A percentile compares a stretch with the other conserved stretches of the same genome.
These are phyloP conservation scores for Margarornis squamiger DNA, from an alignment of 2,797 vertebrate species.

Conservation along the genomic window DNA sequence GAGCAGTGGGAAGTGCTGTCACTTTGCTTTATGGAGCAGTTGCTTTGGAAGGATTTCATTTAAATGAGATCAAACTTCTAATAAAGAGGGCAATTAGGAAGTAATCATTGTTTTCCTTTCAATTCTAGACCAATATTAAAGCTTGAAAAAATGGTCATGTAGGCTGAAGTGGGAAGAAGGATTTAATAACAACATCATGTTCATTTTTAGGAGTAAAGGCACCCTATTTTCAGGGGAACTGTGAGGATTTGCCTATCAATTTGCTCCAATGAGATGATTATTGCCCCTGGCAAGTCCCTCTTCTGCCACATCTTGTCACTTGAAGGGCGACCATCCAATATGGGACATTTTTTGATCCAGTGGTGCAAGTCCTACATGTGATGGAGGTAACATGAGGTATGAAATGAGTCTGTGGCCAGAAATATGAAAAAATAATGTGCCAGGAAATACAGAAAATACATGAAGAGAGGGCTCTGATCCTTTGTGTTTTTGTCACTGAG, in stretches of 20 bases:
- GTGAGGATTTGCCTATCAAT: background rate
- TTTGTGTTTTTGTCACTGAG: background rate
- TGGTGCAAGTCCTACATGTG: background rate
- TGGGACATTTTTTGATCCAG: background rate
- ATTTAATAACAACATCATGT: background rate
- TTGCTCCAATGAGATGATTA: background rate
- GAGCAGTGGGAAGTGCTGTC: background rate
- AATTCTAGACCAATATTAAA: background rate
- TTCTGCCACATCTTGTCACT: background rate
- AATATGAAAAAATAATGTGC: background rate
- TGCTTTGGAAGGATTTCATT: background rate
- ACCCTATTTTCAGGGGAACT: background rate
- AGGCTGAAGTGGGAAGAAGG: background rate
- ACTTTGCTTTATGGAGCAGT: background rate
- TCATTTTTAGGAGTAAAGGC: background rate
- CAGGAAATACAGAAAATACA: background rate
- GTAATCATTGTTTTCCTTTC: background rate
- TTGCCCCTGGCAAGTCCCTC: background rate
- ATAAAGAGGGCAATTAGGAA: background rate
- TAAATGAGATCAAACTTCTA: background rate
- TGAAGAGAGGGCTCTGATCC: background rate
- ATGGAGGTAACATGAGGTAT: background rate
- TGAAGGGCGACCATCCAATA: background rate
- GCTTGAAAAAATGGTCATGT: background rate
- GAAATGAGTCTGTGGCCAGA: background rate